Evolutionary conservation across 2,113 vertebrate genomes (phyloP).

Genomic region (Meles meles): DNA sequence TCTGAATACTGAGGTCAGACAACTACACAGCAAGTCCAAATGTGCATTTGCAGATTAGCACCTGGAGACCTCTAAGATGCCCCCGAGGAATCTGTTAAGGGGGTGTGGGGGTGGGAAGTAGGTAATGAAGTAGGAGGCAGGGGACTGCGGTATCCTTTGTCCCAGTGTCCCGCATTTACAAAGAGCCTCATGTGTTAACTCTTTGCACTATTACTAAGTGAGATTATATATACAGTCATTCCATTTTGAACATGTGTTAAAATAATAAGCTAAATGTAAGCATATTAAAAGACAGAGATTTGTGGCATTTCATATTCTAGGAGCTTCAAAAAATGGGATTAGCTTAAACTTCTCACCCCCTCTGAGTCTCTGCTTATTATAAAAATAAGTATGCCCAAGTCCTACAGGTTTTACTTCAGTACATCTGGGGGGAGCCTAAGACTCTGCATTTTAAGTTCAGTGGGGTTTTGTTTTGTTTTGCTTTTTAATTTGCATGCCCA

Average conservation of each 20-base stretch:
- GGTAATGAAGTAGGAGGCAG: not conserved
- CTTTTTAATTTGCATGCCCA: not conserved
- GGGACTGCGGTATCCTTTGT: not conserved
- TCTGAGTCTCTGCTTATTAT: not conserved
- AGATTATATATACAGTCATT: not conserved
- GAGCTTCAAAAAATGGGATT: not conserved
- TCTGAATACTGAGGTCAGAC: not conserved
- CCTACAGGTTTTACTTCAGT: not conserved
- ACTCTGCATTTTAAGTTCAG: not conserved
- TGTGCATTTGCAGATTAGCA: not conserved
- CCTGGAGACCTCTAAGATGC: not conserved
- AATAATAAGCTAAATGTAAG: not conserved
- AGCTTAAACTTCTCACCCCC: not conserved
- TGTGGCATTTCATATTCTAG: not conserved
- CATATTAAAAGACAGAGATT: conserved; percentile 13
- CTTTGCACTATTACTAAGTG: not conserved
- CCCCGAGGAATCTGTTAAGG: not conserved
- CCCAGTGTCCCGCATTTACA: not conserved
- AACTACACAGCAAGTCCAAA: not conserved
- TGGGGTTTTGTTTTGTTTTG: not conserved
- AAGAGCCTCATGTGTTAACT: not conserved
- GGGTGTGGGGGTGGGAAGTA: not conserved
- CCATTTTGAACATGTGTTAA: not conserved
- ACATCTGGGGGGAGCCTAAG: not conserved
- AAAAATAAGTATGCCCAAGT: not conserved